Conservation (phyloP, 2,113 vertebrate species). For the Trichomycterus rosablanca region DNA sequence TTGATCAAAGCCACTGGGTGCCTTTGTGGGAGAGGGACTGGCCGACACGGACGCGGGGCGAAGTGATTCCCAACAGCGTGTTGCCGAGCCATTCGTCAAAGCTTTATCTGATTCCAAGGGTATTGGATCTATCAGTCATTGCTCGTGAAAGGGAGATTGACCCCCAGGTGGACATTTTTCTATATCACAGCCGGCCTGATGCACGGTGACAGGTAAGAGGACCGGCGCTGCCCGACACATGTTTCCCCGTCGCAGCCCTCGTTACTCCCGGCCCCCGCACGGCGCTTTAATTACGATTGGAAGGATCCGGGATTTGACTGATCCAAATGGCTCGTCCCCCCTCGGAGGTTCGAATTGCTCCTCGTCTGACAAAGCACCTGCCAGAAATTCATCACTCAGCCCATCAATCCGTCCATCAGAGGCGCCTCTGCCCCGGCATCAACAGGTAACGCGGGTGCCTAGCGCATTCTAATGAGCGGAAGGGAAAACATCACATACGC, state of each 20-base stretch:
- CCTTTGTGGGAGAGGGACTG: constrained; percentile 73
- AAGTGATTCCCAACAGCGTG: constrained; percentile 62
- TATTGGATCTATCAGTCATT: constrained; percentile 91
- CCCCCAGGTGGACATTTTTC: constrained; percentile 70
- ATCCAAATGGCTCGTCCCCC: constrained; percentile 65
- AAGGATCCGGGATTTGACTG: constrained; percentile 44
- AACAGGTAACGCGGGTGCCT: constrained; percentile 69
- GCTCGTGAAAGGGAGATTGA: constrained; percentile 78
- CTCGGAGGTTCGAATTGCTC: constrained; percentile 70
- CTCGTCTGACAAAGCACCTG: constrained; percentile 79
- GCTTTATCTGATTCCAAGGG: constrained; percentile 94
- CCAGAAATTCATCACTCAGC: constrained; percentile 70
- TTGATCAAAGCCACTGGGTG: constrained; percentile 82
- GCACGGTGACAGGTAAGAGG: constrained; percentile 49
- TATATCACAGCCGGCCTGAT: constrained; percentile 68
- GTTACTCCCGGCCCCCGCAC: constrained; percentile 57
- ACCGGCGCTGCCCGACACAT: constrained; percentile 48
- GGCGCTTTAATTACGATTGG: constrained; percentile 55
- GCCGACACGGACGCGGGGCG: constrained; percentile 62
- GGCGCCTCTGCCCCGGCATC: constrained; percentile 62
- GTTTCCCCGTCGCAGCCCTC: constrained; percentile 46
- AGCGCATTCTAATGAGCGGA: constrained; percentile 71
- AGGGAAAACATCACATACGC: constrained; percentile 70
- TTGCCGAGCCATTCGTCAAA: constrained; percentile 85
- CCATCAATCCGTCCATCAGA: constrained; percentile 78